Evolutionary conservation across 2,888 invertebrate genomes (phyloP).

Genomic region (Thymelicus lineola): DNA sequence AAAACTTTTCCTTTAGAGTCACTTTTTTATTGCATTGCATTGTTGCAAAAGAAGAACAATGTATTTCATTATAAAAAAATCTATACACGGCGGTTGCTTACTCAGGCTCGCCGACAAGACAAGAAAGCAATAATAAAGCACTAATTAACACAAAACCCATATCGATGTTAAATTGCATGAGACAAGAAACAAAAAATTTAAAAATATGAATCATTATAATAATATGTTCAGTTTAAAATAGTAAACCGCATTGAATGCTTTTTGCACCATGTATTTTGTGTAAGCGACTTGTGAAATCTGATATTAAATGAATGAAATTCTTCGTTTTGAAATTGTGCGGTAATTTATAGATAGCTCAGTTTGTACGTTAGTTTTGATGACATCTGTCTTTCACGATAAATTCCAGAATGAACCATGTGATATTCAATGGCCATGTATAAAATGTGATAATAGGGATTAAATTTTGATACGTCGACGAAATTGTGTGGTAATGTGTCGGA

Average conservation of each 20-base stretch:
- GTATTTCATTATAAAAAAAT: background rate
- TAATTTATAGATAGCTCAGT: too few relatives aligned
- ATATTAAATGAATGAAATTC: background rate
- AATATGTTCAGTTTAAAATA: background rate
- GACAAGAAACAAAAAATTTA: background rate
- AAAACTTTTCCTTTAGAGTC: too few relatives aligned
- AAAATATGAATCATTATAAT: background rate
- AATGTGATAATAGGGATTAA: conserved; percentile 49
- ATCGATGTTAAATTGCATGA: background rate
- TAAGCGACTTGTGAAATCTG: background rate
- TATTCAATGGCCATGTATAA: conserved; percentile 16
- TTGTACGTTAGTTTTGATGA: too few relatives aligned
- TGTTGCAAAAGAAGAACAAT: background rate
- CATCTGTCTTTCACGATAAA: too few relatives aligned
- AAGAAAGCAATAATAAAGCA: conserved; percentile 1
- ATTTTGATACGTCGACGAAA: conserved; percentile 73
- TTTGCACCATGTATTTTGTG: background rate
- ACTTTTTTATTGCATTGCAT: background rate
- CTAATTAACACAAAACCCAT: background rate
- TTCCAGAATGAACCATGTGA: too few relatives aligned
- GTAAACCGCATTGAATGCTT: background rate
- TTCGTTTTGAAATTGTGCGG: too few relatives aligned
- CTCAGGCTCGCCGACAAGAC: background rate
- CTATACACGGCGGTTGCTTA: background rate
- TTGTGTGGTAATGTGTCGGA: conserved; percentile 76